Evolutionary conservation across 2,113 vertebrate genomes (phyloP), one percentile per base, ranked within the genome.

Genomic region (Alligator sinensis): DNA sequence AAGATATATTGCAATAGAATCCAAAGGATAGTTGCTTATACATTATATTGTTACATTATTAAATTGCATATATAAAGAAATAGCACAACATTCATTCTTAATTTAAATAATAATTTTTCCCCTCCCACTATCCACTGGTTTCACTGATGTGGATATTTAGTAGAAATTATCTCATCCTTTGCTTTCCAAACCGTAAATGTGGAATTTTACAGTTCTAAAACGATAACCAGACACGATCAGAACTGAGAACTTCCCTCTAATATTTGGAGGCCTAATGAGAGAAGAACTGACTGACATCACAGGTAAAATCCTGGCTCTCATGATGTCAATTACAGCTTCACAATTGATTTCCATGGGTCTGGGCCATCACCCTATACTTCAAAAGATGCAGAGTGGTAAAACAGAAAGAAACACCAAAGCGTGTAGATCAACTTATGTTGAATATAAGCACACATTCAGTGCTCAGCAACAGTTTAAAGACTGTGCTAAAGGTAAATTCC

Each of bases 391-490:
- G 28, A 96, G 60, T 72, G 86, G 83, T 87, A 96, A 95, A 94
- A 77, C 47, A 94, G 91, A 59, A 77, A 83, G 83, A 94, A 75
- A 81, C 86, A 91, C 95, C 95, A 95, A 95, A 82, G 87, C 75
- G 75, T 96, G 80, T 94, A 89, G 94, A 94, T 77, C 47, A 47
- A 80, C 93, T 90, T 96, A 16, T 2, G 0, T 25, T 79, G 54
- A 58, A 84, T 83, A 94, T 13, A 91, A 58, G 38, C 86, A 95
- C 80, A 82, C 83, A 55, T 85, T 90, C 94, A 96, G 92, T 91
- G 96, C 95, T 97, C 96, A 96, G 80, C 94, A 96, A 85, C 86
- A 97, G 94, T 90, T 96, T 95, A 96, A 92, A 78, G 15, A 95
- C 12, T 87, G 61, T 93, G 91, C 86, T 82, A 92, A 82, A 91